These are phyloP conservation scores for Hydropsyche tenuis DNA, from an alignment of 1,140 invertebrate species.

Conservation along the genomic window DNA sequence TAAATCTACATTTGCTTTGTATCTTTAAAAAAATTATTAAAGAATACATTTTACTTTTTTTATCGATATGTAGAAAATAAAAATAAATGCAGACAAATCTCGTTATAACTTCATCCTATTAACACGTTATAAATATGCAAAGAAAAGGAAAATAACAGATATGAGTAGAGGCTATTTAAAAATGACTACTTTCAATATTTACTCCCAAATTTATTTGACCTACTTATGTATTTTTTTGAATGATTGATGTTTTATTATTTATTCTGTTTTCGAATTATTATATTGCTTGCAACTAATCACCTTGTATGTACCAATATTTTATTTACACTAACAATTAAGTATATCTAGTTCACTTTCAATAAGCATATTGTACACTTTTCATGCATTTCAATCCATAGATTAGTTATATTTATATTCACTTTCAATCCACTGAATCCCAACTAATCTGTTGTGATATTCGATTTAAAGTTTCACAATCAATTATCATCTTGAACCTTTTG, in stretches of 20 bases:
- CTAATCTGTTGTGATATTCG: too few species aligned
- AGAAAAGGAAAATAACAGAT: conserved; percentile 52
- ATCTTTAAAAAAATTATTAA: background rate
- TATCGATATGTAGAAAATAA: conserved; percentile 27
- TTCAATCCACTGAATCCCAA: background rate
- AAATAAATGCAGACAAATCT: conserved; percentile 53
- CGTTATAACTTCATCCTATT: conserved; percentile 59
- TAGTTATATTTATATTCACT: background rate
- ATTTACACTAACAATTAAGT: background rate
- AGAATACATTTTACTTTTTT: background rate
- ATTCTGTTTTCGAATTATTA: conserved; percentile 3
- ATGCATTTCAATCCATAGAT: background rate
- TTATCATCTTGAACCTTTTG: background rate
- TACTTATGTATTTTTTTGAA: conserved; percentile 37
- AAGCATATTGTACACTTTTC: background rate
- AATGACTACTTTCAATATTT: conserved; percentile 34
- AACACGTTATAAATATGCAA: conserved; percentile 19
- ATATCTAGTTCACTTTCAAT: background rate
- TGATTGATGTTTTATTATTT: conserved; percentile 41
- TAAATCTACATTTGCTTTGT: conserved; percentile 15
- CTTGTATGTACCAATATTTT: too few species aligned
- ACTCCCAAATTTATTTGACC: conserved; percentile 43
- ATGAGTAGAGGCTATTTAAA: conserved; percentile 42
- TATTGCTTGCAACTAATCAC: background rate
- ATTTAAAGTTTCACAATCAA: background rate